Percentiles rank a stretch among this genome's conserved stretches.
Conservation (phyloP, 1,140 invertebrate species). For the Bombus terrestris region DNA sequence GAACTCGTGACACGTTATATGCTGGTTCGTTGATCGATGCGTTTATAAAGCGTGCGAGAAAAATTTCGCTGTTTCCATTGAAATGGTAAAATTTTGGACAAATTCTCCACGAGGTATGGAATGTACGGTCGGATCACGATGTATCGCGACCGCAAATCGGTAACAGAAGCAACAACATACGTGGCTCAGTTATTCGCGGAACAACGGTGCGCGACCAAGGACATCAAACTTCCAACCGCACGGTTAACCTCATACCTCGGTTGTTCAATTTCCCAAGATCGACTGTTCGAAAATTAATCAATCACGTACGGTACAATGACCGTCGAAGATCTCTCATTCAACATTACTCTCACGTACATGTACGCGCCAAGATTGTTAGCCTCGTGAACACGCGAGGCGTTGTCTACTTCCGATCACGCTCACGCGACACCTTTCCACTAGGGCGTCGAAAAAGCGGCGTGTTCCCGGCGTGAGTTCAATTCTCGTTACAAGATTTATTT, state of each 20-base stretch:
- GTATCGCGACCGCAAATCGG: neutral
- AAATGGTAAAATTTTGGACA: neutral
- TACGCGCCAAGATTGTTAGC: neutral
- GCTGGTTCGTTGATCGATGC: neutral
- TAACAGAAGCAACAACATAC: neutral
- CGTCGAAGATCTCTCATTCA: neutral
- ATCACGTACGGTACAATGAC: neutral
- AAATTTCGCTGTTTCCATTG: neutral
- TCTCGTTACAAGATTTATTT: too few species aligned
- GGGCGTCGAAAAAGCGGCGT: neutral
- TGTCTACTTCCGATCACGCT: neutral
- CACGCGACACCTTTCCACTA: neutral
- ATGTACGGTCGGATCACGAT: neutral
- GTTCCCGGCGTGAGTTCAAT: neutral
- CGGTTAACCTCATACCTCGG: neutral
- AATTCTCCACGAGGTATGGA: too few species aligned
- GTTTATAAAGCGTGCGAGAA: neutral
- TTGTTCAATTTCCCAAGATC: conserved; percentile 20
- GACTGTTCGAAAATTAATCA: conserved; percentile 12
- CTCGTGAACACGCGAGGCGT: neutral
- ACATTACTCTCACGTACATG: neutral
- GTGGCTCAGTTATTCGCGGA: neutral
- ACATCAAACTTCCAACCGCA: conserved; percentile 29
- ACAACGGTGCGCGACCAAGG: neutral
- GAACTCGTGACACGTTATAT: neutral